Evolutionary conservation across 1,140 invertebrate genomes (phyloP).

Genomic region (Danaus plexippus): DNA sequence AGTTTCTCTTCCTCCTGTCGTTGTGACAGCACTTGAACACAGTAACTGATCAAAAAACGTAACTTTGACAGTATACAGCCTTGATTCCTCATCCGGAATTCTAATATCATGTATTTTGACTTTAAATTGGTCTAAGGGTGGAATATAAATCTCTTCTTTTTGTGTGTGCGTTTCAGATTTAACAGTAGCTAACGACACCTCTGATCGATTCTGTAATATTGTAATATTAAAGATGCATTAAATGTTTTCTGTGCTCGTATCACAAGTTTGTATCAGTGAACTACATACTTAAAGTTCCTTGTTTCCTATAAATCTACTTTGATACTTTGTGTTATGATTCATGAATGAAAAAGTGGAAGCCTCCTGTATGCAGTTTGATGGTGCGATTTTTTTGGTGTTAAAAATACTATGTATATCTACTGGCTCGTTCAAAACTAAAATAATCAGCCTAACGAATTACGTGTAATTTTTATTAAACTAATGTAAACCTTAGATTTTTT

Average conservation of each 20-base stretch:
- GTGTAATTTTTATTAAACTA: too few relatives aligned
- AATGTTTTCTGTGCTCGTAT: background rate
- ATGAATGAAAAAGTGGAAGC: too few relatives aligned
- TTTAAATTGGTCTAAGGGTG: conserved; percentile 33
- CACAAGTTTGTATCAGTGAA: too few relatives aligned
- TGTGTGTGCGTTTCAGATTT: conserved; percentile 19
- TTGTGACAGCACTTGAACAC: conserved; percentile 31
- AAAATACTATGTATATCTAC: too few relatives aligned
- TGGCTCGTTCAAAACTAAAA: too few relatives aligned
- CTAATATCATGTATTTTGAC: conserved; percentile 34
- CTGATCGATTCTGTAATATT: conserved; percentile 20
- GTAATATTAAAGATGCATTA: background rate
- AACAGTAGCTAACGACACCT: conserved; percentile 19
- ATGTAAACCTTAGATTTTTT: too few relatives aligned
- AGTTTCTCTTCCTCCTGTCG: conserved; percentile 24
- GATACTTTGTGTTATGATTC: too few relatives aligned
- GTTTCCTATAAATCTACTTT: too few relatives aligned
- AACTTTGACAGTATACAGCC: conserved; percentile 34
- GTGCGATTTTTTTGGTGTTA: too few relatives aligned
- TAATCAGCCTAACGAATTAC: too few relatives aligned
- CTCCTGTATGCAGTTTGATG: too few relatives aligned
- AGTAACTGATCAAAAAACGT: conserved; percentile 43
- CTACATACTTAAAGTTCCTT: too few relatives aligned
- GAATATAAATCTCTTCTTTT: conserved; percentile 25
- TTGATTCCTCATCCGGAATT: conserved; percentile 29